phyloP scores from a whole-genome alignment of 2,888 invertebrate genomes.

The Ectemnius continuus region DNA sequence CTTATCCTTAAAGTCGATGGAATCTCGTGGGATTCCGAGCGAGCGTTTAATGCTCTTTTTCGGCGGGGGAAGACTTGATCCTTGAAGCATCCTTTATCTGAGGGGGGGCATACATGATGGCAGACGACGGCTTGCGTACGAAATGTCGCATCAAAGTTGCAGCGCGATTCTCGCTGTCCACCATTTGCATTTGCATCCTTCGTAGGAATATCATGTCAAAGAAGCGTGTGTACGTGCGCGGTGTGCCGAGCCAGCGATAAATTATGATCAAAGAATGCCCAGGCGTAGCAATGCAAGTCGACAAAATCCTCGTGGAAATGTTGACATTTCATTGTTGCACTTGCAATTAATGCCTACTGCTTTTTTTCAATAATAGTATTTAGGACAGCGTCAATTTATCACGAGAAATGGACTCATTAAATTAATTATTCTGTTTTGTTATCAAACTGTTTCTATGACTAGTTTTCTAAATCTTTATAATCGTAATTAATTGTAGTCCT shows the following conservation, averaged over 20 bases:
- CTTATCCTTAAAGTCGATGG: constrained; percentile 3
- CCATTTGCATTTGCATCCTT: constrained; percentile 1
- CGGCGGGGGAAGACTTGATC: neutral
- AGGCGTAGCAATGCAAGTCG: constrained; percentile 12
- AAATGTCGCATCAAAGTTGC: constrained; percentile 63
- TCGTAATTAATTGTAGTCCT: no score
- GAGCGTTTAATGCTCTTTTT: constrained; percentile 3
- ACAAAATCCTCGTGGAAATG: no score
- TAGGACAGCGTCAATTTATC: no score
- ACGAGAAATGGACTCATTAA: no score
- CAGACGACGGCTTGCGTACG: constrained; percentile 4
- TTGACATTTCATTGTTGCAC: no score
- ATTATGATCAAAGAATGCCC: constrained; percentile 31
- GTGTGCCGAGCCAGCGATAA: constrained; percentile 13
- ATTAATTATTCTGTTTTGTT: no score
- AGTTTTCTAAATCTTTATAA: no score
- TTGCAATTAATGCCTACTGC: no score
- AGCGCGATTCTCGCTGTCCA: constrained; percentile 45
- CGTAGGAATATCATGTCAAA: neutral
- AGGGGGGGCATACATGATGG: neutral
- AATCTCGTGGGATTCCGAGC: neutral
- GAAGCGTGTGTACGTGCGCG: neutral
- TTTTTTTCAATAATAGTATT: no score
- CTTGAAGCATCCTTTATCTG: constrained; percentile 5
- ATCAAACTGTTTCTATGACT: no score